Percentiles rank a stretch among this genome's conserved stretches.
phyloP scores from a whole-genome alignment of 2,113 vertebrate species.

The Alethe diademata region DNA sequence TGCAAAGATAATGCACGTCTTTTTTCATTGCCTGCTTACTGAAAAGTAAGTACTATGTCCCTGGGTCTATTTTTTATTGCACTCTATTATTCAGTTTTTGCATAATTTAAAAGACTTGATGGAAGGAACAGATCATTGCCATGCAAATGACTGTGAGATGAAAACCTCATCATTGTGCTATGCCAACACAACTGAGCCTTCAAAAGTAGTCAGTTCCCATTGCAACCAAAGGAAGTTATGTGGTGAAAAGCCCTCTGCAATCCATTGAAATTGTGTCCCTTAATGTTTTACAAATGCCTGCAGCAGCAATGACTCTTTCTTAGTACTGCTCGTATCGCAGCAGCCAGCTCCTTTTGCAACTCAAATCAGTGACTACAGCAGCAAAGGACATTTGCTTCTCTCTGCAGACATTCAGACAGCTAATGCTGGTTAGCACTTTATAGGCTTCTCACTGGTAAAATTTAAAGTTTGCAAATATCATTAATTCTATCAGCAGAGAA shows the following conservation, averaged over 20 bases:
- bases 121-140: constrained; percentile 14
- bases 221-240: neutral
- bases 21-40: neutral
- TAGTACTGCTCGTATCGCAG: neutral
- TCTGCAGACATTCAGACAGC: neutral
- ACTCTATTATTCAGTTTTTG: neutral
- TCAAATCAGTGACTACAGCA: neutral
- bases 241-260: constrained; percentile 27
- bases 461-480: neutral
- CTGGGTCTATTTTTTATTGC: neutral
- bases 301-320: neutral
- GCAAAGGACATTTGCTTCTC: neutral
- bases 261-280: neutral
- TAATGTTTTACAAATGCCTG: constrained; percentile 31
- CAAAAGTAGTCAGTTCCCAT: constrained; percentile 10
- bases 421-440: neutral
- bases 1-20: neutral
- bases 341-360: neutral
- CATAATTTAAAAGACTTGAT: constrained; percentile 1
- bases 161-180: constrained; percentile 1
- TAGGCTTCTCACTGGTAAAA: neutral
- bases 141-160: constrained; percentile 4
- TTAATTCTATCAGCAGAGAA: neutral
- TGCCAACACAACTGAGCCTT: neutral
- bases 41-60: neutral